Evolutionary conservation across 2,888 invertebrate species (phyloP).

Genomic region (Sipha maydis): DNA sequence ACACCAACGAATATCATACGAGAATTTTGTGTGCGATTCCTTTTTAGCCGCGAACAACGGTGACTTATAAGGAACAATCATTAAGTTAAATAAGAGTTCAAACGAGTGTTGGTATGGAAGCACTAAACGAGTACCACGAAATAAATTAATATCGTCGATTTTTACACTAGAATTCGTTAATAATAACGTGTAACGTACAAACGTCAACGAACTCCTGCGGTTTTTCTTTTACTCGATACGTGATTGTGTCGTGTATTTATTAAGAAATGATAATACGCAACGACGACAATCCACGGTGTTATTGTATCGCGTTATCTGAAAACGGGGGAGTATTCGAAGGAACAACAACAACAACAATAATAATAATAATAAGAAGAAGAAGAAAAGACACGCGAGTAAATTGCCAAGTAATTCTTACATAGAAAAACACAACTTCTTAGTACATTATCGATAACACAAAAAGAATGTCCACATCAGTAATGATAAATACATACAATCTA

Average conservation of each 20-base stretch:
- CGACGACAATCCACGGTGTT: not conserved
- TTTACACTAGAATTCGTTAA: not conserved
- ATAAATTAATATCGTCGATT: not conserved
- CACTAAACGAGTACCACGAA: not conserved
- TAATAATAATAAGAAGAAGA: not conserved
- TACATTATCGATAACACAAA: not conserved
- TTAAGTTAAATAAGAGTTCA: not conserved
- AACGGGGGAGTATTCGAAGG: not conserved
- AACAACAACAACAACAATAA: not conserved
- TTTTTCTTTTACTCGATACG: slow-evolving; percentile 16
- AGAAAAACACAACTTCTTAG: not conserved
- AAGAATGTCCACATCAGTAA: not conserved
- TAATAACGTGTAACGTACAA: not conserved
- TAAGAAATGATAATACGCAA: not conserved
- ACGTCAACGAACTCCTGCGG: slow-evolving; percentile 52
- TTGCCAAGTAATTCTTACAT: not conserved
- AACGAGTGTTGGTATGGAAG: not conserved
- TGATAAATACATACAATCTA: not conserved
- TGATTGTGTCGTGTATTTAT: not conserved
- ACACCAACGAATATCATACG: too few species aligned
- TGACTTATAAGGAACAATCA: not conserved
- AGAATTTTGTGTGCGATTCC: not conserved
- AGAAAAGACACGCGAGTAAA: not conserved
- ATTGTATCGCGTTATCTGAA: not conserved
- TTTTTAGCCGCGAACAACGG: not conserved